Evolutionary conservation across 2,797 vertebrate species (phyloP).

Genomic region (Phataginus tricuspis): DNA sequence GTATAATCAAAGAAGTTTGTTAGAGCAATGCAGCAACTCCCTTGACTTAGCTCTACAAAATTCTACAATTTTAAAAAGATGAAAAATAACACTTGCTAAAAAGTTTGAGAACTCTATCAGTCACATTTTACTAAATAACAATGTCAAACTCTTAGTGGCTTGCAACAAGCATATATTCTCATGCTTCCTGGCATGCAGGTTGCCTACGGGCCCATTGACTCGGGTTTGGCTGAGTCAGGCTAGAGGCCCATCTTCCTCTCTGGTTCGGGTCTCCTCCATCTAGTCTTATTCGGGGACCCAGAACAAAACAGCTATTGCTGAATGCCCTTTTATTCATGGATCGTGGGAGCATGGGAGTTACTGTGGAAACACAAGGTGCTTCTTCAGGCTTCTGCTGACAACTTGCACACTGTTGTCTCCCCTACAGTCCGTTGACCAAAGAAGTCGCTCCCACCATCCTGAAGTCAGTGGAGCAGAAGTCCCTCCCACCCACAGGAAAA

Average conservation of each 20-base stretch:
- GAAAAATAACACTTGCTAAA: not conserved
- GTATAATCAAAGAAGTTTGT: not conserved
- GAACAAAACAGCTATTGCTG: not conserved
- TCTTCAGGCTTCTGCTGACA: not conserved
- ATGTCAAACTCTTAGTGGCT: not conserved
- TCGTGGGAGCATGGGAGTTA: not conserved
- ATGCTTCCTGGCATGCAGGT: not conserved
- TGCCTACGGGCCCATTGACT: not conserved
- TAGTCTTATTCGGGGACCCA: not conserved
- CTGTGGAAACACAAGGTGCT: not conserved
- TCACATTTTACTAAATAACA: not conserved
- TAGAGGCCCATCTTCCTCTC: too few species aligned
- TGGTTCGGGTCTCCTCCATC: not conserved
- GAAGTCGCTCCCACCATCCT: not conserved
- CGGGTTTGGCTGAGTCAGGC: not conserved
- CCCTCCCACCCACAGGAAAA: not conserved
- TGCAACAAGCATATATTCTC: not conserved
- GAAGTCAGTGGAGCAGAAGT: not conserved
- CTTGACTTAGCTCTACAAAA: not conserved
- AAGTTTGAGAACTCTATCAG: not conserved
- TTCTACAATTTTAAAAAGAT: not conserved
- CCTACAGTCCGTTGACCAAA: not conserved
- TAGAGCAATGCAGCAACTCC: not conserved
- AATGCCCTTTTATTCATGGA: not conserved
- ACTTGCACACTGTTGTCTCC: not conserved